These are phyloP conservation scores for Charaxes varanes DNA, from an alignment of 1,140 invertebrate species.

Conservation along the genomic window DNA sequence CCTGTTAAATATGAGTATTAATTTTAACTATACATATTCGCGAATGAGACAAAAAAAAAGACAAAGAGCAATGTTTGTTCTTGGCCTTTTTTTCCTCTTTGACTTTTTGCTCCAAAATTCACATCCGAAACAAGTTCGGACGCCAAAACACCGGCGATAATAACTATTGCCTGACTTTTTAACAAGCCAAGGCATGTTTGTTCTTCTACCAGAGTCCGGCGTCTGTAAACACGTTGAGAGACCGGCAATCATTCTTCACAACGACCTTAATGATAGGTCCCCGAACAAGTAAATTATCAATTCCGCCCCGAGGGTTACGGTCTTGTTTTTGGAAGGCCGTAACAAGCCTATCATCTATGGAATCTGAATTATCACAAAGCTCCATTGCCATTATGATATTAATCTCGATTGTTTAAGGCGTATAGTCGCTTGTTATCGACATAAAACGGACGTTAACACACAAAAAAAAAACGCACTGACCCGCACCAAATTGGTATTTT, in stretches of 20 bases:
- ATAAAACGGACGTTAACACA: constrained; percentile 11
- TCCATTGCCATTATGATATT: constrained; percentile 27
- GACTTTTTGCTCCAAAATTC: constrained; percentile 1
- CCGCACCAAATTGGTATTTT: constrained; percentile 4
- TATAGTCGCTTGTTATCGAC: constrained; percentile 22
- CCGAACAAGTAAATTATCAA: constrained; percentile 69
- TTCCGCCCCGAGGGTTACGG: constrained; percentile 52
- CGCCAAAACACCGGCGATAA: constrained; percentile 30
- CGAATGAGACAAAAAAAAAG: no score
- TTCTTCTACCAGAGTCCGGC: constrained; percentile 53
- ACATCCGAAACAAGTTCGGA: constrained; percentile 6
- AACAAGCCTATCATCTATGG: constrained; percentile 52
- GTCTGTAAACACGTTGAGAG: constrained; percentile 46
- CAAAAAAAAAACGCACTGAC: constrained; percentile 12
- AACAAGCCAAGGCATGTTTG: constrained; percentile 67
- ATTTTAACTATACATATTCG: no score
- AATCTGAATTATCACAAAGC: constrained; percentile 22
- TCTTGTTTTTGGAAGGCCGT: constrained; percentile 53
- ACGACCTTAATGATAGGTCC: constrained; percentile 66
- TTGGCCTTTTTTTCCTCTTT: no score
- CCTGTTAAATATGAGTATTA: no score
- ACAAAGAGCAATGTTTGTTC: no score
- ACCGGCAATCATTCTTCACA: constrained; percentile 60
- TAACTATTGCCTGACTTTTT: constrained; percentile 52
- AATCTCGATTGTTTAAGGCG: constrained; percentile 22